A percentile compares a stretch with the other conserved stretches of the same genome.
Evolutionary conservation across 2,113 vertebrate species (phyloP).

Genomic region (Apodemus speciosus): DNA sequence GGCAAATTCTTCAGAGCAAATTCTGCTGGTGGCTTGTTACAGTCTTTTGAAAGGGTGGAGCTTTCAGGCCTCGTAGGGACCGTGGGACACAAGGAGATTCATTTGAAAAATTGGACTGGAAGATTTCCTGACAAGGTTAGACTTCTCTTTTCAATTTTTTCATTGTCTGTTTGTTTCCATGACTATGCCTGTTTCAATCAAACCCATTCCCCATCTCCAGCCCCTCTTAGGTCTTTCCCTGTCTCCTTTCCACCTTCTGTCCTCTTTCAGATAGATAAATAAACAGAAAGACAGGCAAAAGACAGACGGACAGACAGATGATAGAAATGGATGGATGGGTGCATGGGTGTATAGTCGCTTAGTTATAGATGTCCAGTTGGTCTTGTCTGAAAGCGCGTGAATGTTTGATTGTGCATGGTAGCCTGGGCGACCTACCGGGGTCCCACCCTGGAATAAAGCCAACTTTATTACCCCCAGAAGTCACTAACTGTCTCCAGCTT

Average conservation of each 20-base stretch:
- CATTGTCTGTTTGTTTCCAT: neutral
- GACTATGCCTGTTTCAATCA: neutral
- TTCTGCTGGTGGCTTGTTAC: constrained; percentile 39
- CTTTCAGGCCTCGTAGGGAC: constrained; percentile 63
- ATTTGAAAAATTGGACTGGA: constrained; percentile 64
- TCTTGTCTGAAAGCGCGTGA: too few relatives aligned
- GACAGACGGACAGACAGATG: neutral
- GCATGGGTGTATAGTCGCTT: neutral
- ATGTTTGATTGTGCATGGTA: neutral
- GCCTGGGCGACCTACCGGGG: too few relatives aligned
- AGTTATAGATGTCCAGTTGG: neutral
- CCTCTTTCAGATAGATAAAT: neutral
- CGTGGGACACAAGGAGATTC: constrained; percentile 63
- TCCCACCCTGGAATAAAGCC: neutral
- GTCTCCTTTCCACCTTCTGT: neutral
- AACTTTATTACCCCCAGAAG: neutral
- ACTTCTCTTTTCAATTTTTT: constrained; percentile 12
- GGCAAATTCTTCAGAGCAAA: constrained; percentile 34
- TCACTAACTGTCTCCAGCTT: neutral
- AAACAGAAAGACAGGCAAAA: neutral
- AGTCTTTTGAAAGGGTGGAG: constrained; percentile 62
- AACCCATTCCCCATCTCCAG: neutral
- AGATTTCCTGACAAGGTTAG: constrained; percentile 74
- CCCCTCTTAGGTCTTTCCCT: neutral
- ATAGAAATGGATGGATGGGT: neutral